Base-by-base conservation (phyloP, 64 coral and sea anemone genomes). In the Astreopora myriophthalma region DNA sequence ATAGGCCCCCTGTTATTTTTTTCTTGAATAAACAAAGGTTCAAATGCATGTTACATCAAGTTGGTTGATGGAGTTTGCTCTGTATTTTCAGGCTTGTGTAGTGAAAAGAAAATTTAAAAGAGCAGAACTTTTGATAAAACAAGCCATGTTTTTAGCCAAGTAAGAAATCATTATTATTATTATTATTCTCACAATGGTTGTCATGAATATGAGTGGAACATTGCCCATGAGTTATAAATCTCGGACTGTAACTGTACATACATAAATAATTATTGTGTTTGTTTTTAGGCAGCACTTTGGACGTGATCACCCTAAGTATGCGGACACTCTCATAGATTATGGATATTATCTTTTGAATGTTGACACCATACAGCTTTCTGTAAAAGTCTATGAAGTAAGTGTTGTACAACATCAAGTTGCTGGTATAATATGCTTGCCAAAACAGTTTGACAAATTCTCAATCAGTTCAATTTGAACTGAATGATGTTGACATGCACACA, bases 281-380 rank as follows among this genome's bases (percentile, higher is more conserved):
- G 35, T 49, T 73, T 68, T 22, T 34, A 98, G 96, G 46, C 90
- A 95, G 26, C 86, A 95, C 71, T 95, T 93, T 91, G 96, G 96
- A 23, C 91, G 95, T 62, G 58, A 73, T 46, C 96, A 98, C 75
- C 96, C 96, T 64, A 95, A 92, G 30, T 98, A 95, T 85, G 94
- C 96, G 0, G 96, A 98, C 3, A 71, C 86, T n/a, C 91, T 98
- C 37, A 89, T 98, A 5, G 96, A 98, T 58, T 98, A 95, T 93
- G 96, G 96, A 22, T 98, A 95, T 62, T 98, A 98, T 67, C 78
- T 98, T 32, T 74, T 98, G 3, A 98, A 98, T 90, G 96, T 98
- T 1, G 96, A 98, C 71, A 86, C 96, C 24, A 95, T 98, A 22
- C 72, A 92, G 46, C 90, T 90, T 7, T 95, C 96, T 71, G 96